phyloP scores from a whole-genome alignment of 2,888 invertebrate species.

The Rambutsinella grinnellia region DNA sequence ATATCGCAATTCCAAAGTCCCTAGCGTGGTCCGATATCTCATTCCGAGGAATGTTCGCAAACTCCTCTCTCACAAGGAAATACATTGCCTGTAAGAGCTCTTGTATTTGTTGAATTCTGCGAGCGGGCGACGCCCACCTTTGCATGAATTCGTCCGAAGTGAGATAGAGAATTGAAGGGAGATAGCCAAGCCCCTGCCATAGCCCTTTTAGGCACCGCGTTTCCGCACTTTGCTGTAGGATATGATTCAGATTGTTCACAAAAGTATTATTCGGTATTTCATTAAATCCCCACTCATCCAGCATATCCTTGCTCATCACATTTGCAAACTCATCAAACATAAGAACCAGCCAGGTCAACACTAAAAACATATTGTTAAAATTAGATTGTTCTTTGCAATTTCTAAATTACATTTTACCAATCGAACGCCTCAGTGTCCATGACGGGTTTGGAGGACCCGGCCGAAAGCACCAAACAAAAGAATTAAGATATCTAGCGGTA shows the following conservation, averaged over 20 bases:
- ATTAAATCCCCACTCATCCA: background rate
- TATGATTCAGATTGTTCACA: too few species aligned
- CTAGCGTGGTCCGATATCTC: background rate
- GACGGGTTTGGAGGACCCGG: too few species aligned
- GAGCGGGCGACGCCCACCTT: background rate
- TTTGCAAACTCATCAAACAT: background rate
- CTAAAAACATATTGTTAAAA: background rate
- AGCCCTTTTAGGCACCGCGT: background rate
- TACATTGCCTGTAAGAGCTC: background rate
- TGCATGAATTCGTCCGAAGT: background rate
- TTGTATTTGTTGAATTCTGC: background rate
- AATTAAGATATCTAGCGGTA: too few species aligned
- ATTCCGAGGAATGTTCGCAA: background rate
- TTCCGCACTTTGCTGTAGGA: background rate
- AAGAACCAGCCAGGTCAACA: conserved; percentile 2
- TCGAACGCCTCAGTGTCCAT: too few species aligned
- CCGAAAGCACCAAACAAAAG: too few species aligned
- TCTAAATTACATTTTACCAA: too few species aligned
- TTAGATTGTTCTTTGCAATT: too few species aligned
- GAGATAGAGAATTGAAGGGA: conserved; percentile 8
- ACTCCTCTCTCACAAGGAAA: background rate
- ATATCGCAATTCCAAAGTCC: background rate
- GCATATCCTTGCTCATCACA: background rate
- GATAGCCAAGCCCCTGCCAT: conserved; percentile 4
- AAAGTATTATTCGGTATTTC: background rate